These are phyloP conservation scores for Magallana nippona DNA, from an alignment of 2,888 invertebrate species.

Conservation along the genomic window DNA sequence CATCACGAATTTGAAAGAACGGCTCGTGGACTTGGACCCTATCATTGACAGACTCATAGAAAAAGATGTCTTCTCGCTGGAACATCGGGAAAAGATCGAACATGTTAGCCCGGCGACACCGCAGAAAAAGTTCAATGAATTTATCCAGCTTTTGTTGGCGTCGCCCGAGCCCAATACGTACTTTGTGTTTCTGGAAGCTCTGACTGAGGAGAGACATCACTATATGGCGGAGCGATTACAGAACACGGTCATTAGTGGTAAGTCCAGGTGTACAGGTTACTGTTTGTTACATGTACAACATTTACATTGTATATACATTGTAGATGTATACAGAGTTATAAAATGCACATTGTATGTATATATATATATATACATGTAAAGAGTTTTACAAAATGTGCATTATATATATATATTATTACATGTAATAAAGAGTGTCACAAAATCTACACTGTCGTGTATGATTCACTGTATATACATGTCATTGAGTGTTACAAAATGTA, in stretches of 20 bases:
- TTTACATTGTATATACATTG: too few relatives aligned
- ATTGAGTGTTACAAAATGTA: too few relatives aligned
- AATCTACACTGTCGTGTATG: too few relatives aligned
- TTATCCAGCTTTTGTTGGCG: conserved; percentile 46
- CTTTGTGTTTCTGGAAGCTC: conserved; percentile 48
- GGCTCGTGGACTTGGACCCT: conserved; percentile 49
- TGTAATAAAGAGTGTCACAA: too few relatives aligned
- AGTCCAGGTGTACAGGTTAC: not conserved
- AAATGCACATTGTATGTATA: too few relatives aligned
- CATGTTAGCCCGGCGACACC: conserved; percentile 43
- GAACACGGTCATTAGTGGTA: conserved; percentile 48
- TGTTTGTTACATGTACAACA: too few relatives aligned
- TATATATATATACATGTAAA: too few relatives aligned
- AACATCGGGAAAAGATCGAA: conserved; percentile 45
- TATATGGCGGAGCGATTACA: conserved; percentile 50
- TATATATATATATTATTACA: too few relatives aligned
- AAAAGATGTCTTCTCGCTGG: conserved; percentile 46
- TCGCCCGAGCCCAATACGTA: conserved; percentile 47
- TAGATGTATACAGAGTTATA: too few relatives aligned
- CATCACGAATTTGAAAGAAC: conserved; percentile 49
- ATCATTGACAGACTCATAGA: conserved; percentile 49
- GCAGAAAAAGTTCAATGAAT: conserved; percentile 51
- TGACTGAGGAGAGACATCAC: conserved; percentile 44
- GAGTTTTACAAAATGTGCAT: too few relatives aligned
- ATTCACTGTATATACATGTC: too few relatives aligned